Evolutionary conservation across 2,113 vertebrate genomes (phyloP), one percentile per base, ranked within the genome.

Genomic region (Gymnarchus niloticus): DNA sequence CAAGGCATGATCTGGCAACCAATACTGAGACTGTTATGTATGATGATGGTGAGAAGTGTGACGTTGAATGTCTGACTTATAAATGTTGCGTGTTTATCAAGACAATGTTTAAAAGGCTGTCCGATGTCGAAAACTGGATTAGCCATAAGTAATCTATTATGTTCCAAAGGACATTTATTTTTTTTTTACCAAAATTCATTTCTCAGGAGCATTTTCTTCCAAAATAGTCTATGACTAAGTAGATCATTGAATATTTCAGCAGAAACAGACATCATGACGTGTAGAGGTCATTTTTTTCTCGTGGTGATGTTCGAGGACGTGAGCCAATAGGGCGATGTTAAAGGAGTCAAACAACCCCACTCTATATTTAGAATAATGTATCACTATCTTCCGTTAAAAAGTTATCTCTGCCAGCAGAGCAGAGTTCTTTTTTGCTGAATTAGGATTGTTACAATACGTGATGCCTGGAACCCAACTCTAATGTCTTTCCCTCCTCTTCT

Each of bases 351-450:
- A 61, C 56, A 86, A 52, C 57, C 19, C 25, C 25, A 12, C 28
- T 61, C 84, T 86, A 86, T 82, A 83, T 86, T 83, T 86, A 69
- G 78, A 86, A 73, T 54, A 21, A 86, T 86, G 25, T 81, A 85
- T 85, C 23, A 14, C 54, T 51, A 25, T 82, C 17, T 48, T 19
- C 57, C 25, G 85, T 57, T 25, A 44, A 56, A 78, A 78, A 44
- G 48, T 69, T 65, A 8, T 52, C 80, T 73, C 1, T 54, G 23
- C 57, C 51, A 48, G 6, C 21, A 86, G 12, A 86, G 56, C 14
- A 12, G 33, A 57, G 54, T 59, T 28, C 44, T 61, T 59, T 84
- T 65, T 49, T 48, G 23, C 33, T 85, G 76, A 81, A 81, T 85
- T 85, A 81, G 59, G 61, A 76, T 73, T n/a, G 59, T 46, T 51